Percentiles rank a stretch among this genome's conserved stretches.
These are phyloP conservation scores for Natator depressus DNA, from an alignment of 2,113 vertebrate species.

Conservation along the genomic window DNA sequence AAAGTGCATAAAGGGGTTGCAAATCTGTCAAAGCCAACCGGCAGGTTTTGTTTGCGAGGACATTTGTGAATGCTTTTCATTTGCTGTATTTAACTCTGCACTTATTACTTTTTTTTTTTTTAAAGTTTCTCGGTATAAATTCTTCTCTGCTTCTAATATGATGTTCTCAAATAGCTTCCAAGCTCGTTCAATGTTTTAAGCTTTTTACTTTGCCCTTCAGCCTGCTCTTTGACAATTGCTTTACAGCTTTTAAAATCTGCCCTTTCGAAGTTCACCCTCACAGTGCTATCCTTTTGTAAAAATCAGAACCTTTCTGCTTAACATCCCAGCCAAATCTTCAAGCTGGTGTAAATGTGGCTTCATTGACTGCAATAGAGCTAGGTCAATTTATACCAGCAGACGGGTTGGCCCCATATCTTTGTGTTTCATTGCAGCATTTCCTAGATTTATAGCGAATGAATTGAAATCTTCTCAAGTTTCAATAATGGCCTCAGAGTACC, in stretches of 20 bases:
- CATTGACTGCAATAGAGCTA: not conserved
- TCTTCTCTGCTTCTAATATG: not conserved
- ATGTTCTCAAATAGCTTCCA: not conserved
- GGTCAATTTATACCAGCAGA: not conserved
- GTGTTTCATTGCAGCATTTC: not conserved
- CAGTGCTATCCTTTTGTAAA: not conserved
- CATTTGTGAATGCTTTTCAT: not conserved
- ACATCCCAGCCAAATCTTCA: not conserved
- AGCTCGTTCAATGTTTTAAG: not conserved
- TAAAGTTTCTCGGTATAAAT: not conserved
- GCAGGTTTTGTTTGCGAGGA: not conserved
- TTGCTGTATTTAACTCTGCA: not conserved
- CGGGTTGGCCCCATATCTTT: not conserved
- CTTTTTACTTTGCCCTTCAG: not conserved
- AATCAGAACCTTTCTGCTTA: not conserved
- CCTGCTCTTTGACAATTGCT: not conserved
- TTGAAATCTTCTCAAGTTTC: constrained; percentile 8
- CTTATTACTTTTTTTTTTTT: not conserved
- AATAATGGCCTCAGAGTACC: not conserved
- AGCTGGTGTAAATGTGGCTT: not conserved
- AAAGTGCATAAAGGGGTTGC: not conserved
- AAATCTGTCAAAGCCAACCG: not conserved
- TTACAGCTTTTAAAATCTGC: not conserved
- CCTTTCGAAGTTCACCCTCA: not conserved
- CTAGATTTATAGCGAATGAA: not conserved